phyloP scores from a whole-genome alignment of 1,140 invertebrate genomes.

The Diabrotica virgifera region DNA sequence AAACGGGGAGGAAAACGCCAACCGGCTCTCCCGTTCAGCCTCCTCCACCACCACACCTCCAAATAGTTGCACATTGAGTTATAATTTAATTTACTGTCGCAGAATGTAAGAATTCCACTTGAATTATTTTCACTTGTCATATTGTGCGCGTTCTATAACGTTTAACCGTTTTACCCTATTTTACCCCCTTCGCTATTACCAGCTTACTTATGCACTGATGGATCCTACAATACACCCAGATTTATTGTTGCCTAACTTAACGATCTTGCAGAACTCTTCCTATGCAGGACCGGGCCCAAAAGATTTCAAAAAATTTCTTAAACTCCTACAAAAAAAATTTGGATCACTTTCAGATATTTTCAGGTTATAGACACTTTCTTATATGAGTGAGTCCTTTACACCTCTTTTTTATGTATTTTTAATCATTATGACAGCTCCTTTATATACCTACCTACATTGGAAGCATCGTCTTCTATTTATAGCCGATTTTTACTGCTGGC shows the following conservation, averaged over 20 bases:
- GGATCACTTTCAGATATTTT: too few species aligned
- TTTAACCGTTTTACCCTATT: conserved; percentile 27
- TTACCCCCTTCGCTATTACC: conserved; percentile 28
- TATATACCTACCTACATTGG: too few species aligned
- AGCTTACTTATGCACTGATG: conserved; percentile 34
- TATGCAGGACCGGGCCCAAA: not conserved
- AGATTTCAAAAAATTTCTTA: too few species aligned
- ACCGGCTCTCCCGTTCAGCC: not conserved
- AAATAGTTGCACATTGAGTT: conserved; percentile 25
- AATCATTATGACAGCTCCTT: too few species aligned
- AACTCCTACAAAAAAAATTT: too few species aligned
- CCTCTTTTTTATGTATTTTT: too few species aligned
- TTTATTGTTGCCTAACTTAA: conserved; percentile 24
- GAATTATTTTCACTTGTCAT: conserved; percentile 38
- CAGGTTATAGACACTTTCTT: too few species aligned
- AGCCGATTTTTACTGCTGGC: too few species aligned
- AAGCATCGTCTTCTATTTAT: too few species aligned
- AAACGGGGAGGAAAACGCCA: conserved; percentile 13
- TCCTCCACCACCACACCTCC: not conserved
- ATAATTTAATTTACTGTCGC: conserved; percentile 34
- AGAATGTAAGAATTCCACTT: conserved; percentile 37
- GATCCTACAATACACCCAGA: conserved; percentile 26
- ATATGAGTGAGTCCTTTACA: too few species aligned
- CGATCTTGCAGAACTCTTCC: conserved; percentile 19
- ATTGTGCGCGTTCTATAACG: conserved; percentile 24